These are phyloP conservation scores for Hiodon tergisus DNA, from an alignment of 2,113 vertebrate genomes.

Conservation along the genomic window DNA sequence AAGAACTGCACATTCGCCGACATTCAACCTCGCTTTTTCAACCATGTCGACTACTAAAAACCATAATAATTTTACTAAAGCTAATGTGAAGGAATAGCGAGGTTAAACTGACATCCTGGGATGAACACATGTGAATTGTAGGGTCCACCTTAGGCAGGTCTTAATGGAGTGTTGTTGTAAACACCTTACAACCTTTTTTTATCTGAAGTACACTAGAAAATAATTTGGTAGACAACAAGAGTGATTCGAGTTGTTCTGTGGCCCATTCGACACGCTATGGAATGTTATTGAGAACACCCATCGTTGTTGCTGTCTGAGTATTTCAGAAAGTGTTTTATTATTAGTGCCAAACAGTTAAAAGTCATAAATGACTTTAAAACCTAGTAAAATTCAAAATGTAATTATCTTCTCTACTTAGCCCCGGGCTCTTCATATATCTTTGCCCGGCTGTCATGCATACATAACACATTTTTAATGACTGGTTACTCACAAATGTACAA, in stretches of 20 bases:
- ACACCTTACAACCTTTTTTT: neutral
- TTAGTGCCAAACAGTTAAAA: conserved; percentile 86
- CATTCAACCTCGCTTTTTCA: too few relatives aligned
- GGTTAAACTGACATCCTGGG: too few relatives aligned
- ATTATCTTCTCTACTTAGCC: conserved; percentile 98
- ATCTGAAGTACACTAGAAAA: neutral
- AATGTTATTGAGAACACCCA: conserved; percentile 19
- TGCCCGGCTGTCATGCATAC: conserved; percentile 85
- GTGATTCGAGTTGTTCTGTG: conserved; percentile 21
- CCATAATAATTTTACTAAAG: too few relatives aligned
- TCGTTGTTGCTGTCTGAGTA: conserved; percentile 30
- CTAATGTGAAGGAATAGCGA: too few relatives aligned
- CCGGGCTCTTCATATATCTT: conserved; percentile 93
- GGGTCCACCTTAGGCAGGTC: conserved; percentile 24
- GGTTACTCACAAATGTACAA: conserved; percentile 86
- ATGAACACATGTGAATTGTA: conserved; percentile 23
- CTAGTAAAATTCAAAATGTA: conserved; percentile 99
- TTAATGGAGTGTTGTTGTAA: neutral
- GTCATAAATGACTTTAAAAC: conserved; percentile 97
- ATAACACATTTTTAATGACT: conserved; percentile 91
- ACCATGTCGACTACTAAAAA: too few relatives aligned
- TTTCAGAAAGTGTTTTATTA: conserved; percentile 65
- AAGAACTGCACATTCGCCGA: too few relatives aligned
- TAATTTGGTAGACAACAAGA: conserved; percentile 20
- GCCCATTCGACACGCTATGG: conserved; percentile 21